phyloP scores from a whole-genome alignment of 2,888 invertebrate genomes.

The Tetragnatha montana region DNA sequence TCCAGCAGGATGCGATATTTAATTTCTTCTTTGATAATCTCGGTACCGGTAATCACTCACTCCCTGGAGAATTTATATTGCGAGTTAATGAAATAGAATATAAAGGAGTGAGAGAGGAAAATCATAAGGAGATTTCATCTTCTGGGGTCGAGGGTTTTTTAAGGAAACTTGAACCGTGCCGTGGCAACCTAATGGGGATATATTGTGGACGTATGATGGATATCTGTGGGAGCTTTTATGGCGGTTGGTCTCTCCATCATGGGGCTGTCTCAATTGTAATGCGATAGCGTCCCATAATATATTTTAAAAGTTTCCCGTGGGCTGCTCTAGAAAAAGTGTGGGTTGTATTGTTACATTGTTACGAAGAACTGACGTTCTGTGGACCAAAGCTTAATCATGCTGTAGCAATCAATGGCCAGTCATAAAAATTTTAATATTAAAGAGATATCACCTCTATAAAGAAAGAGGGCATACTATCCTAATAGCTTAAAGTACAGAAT shows the following conservation, averaged over 20 bases:
- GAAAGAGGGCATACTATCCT: too few species aligned
- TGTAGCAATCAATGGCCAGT: too few species aligned
- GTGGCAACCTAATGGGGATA: background rate
- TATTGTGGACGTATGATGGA: slow-evolving; percentile 17
- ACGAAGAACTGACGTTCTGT: too few species aligned
- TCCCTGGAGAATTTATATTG: slow-evolving; percentile 36
- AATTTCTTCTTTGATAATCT: slow-evolving; percentile 51
- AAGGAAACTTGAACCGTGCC: slow-evolving; percentile 11
- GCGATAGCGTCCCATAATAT: background rate
- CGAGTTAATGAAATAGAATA: slow-evolving; percentile 35
- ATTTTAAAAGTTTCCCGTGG: too few species aligned
- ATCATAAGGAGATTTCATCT: slow-evolving; percentile 32
- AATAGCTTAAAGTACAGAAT: too few species aligned
- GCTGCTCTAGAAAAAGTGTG: too few species aligned
- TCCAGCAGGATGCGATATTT: slow-evolving; percentile 38
- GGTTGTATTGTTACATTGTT: too few species aligned
- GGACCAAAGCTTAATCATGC: too few species aligned
- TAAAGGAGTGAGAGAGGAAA: slow-evolving; percentile 5
- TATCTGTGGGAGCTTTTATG: slow-evolving; percentile 22
- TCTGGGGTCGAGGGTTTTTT: slow-evolving; percentile 15
- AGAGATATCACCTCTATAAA: too few species aligned
- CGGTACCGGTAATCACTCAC: slow-evolving; percentile 26
- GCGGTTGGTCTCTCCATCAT: slow-evolving; percentile 29
- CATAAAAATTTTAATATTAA: too few species aligned
- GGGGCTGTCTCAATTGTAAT: slow-evolving; percentile 7